Percentiles rank a stretch among this genome's conserved stretches.
Conservation (phyloP, 2,888 invertebrate genomes). For the Corythucha ciliata region DNA sequence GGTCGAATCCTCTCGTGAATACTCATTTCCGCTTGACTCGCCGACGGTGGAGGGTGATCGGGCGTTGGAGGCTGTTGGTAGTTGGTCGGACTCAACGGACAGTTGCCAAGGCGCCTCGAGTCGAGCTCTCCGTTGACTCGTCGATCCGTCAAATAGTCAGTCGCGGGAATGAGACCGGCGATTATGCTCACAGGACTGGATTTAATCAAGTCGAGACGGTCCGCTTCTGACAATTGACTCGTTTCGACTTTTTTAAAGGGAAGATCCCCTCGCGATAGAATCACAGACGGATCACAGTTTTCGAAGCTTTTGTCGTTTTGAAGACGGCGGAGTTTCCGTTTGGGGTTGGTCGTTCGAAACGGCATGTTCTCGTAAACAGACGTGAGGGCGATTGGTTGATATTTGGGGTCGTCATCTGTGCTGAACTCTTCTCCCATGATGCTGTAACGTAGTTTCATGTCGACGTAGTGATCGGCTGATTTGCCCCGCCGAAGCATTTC, state of each 20-base stretch:
- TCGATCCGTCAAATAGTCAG: constrained; percentile 49
- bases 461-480: constrained; percentile 69
- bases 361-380: constrained; percentile 63
- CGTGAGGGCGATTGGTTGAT: constrained; percentile 59
- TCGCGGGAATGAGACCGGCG: constrained; percentile 46
- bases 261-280: constrained; percentile 36
- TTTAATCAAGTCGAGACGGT: constrained; percentile 32
- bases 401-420: constrained; percentile 42
- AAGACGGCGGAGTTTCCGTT: constrained; percentile 55
- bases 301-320: constrained; percentile 51
- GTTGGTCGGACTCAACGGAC: constrained; percentile 78
- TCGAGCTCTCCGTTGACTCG: constrained; percentile 25
- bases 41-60: constrained; percentile 87
- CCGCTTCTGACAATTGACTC: constrained; percentile 35
- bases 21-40: constrained; percentile 75
- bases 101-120: constrained; percentile 36
- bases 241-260: constrained; percentile 37
- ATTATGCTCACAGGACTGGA: no score
- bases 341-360: constrained; percentile 61
- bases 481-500: constrained; percentile 54
- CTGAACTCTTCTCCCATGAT: constrained; percentile 38
- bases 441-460: constrained; percentile 54
- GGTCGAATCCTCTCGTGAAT: constrained; percentile 85
- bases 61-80: constrained; percentile 88
- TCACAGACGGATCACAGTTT: constrained; percentile 47